phyloP scores from a whole-genome alignment of 1,140 invertebrate species.

The Drosophila leontia region DNA sequence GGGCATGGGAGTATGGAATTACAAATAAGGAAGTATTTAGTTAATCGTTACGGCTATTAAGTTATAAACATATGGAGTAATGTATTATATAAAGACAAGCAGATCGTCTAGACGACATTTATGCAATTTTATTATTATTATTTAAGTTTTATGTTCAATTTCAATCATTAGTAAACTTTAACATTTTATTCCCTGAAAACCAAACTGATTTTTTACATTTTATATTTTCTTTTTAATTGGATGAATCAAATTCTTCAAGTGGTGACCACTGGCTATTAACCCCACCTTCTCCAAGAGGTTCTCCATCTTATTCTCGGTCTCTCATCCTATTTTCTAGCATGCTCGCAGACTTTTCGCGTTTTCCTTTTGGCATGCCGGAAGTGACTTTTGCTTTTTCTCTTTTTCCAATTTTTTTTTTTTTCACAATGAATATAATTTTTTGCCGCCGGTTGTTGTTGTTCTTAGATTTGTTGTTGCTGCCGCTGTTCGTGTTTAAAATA shows the following conservation, averaged over 20 bases:
- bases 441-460: conserved; percentile 62
- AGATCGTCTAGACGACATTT: conserved; percentile 2
- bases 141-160: not conserved
- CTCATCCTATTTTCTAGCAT: conserved; percentile 7
- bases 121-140: not conserved
- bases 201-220: not conserved
- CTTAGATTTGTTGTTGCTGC: conserved; percentile 20
- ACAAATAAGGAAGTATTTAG: conserved; percentile 43
- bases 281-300: conserved; percentile 9
- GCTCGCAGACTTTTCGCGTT: conserved; percentile 76
- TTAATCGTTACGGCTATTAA: not conserved
- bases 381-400: conserved; percentile 80
- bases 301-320: conserved; percentile 31
- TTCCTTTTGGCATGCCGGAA: conserved; percentile 75
- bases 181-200: not conserved
- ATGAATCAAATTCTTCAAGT: conserved; percentile 26
- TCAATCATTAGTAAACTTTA: not conserved
- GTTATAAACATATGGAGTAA: not conserved
- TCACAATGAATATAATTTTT: conserved; percentile 74
- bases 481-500: conserved; percentile 78
- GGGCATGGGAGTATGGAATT: conserved; percentile 25
- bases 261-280: conserved; percentile 11
- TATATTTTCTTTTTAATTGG: conserved; percentile 56
- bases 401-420: conserved; percentile 38
- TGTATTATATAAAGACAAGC: not conserved